Conservation (phyloP, 2,797 vertebrate species). For the Passerculus sandwichensis region DNA sequence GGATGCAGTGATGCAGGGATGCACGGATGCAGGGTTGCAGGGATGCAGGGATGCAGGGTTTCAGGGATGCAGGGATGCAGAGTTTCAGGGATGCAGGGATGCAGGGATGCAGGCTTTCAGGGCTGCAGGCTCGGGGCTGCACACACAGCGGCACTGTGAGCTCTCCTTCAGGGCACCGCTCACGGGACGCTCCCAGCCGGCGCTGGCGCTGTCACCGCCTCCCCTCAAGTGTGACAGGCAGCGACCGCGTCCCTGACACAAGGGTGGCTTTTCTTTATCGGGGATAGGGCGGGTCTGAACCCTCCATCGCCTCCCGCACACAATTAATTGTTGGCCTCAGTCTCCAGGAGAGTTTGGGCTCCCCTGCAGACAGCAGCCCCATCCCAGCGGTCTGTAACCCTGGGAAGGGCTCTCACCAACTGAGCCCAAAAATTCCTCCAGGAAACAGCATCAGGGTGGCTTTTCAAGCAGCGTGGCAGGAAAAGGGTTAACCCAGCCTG, state of each 20-base stretch:
- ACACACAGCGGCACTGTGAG: background rate
- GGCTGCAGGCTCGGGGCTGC: background rate
- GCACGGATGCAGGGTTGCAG: background rate
- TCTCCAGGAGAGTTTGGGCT: background rate
- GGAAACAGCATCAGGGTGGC: background rate
- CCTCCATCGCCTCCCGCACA: background rate
- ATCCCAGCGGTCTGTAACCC: background rate
- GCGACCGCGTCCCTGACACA: rapidly evolving
- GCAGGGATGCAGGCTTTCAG: too few relatives aligned
- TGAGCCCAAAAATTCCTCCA: background rate
- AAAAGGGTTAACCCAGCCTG: background rate
- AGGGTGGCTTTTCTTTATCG: background rate
- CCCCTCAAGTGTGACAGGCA: background rate
- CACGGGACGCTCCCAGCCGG: background rate
- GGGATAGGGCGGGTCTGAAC: background rate
- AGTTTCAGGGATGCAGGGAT: too few relatives aligned
- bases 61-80: too few relatives aligned
- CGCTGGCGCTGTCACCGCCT: background rate
- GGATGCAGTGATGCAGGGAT: too few relatives aligned
- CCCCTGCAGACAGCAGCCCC: background rate
- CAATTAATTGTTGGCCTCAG: rapidly evolving
- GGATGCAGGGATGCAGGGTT: background rate
- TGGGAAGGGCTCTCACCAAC: background rate
- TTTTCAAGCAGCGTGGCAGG: background rate
- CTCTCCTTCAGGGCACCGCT: background rate